Percentiles rank a stretch among this genome's conserved stretches.
These are phyloP conservation scores for Haliclystus octoradiatus DNA, from an alignment of 30 jellyfish, hydroid and myxozoan species.

Conservation along the genomic window DNA sequence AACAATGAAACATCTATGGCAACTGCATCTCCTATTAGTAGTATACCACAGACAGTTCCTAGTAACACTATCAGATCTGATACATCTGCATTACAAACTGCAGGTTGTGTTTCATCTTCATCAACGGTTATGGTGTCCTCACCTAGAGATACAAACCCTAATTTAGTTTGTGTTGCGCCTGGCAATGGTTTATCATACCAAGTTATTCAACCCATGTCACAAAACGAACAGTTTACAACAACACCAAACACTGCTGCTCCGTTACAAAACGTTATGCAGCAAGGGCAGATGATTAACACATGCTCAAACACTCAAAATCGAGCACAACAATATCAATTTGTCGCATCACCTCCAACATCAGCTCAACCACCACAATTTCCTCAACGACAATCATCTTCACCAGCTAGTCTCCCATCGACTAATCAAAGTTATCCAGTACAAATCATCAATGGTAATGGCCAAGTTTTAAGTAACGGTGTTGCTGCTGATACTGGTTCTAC, in stretches of 20 bases:
- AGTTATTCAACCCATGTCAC: slow-evolving; percentile 72
- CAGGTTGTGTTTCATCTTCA: not conserved
- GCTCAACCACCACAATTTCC: not conserved
- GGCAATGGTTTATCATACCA: slow-evolving; percentile 74
- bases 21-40: not conserved
- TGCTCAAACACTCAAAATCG: slow-evolving; percentile 4
- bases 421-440: not conserved
- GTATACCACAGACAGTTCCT: slow-evolving; percentile 13
- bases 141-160: slow-evolving; percentile 28
- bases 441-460: not conserved
- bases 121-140: not conserved
- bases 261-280: not conserved
- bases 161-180: slow-evolving; percentile 67
- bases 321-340: not conserved
- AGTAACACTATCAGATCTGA: no score
- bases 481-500: not conserved
- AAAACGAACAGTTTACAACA: slow-evolving; percentile 17
- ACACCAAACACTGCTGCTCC: slow-evolving; percentile 37
- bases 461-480: not conserved
- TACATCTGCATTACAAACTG: not conserved
- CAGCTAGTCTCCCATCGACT: not conserved
- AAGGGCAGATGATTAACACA: not conserved
- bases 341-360: not conserved
- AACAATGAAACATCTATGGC: not conserved
- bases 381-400: not conserved